Percentiles rank a stretch among this genome's conserved stretches.
Conservation (phyloP, 2,797 vertebrate genomes). For the Semotilus atromaculatus region DNA sequence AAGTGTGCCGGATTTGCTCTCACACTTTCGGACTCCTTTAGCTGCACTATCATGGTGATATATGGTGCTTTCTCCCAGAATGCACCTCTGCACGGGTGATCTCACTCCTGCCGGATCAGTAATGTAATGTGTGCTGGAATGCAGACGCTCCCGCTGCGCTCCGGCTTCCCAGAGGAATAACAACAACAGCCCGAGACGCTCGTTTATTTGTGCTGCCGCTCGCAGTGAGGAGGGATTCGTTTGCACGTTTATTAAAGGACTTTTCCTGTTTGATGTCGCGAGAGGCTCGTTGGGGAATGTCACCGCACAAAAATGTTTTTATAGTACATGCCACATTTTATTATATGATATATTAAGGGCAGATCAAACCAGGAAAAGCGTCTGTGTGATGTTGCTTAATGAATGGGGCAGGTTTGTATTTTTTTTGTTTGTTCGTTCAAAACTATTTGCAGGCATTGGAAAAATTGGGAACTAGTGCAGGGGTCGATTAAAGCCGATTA, state of each 20-base stretch:
- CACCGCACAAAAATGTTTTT: background rate
- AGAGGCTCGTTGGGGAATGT: background rate
- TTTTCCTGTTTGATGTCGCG: background rate
- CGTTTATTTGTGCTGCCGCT: slow-evolving; percentile 9
- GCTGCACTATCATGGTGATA: background rate
- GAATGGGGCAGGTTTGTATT: background rate
- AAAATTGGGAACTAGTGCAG: background rate
- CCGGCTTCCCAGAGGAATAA: slow-evolving; percentile 6
- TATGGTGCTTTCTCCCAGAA: background rate
- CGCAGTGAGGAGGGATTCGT: background rate
- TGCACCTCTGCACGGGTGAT: background rate
- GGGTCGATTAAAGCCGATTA: background rate
- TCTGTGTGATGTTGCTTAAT: background rate
- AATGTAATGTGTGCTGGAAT: slow-evolving; percentile 41
- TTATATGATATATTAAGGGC: background rate
- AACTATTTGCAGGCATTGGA: background rate
- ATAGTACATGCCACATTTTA: background rate
- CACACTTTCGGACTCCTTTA: background rate
- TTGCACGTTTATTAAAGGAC: background rate
- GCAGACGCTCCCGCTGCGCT: slow-evolving; percentile 39
- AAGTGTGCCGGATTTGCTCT: background rate
- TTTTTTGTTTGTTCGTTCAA: background rate
- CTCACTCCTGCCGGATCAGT: background rate
- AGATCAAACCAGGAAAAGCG: background rate
- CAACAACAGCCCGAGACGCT: slow-evolving; percentile 29